Evolutionary conservation across 2,113 vertebrate genomes (phyloP), one percentile per base, ranked within the genome.

Genomic region (Odontophorus gujanensis): DNA sequence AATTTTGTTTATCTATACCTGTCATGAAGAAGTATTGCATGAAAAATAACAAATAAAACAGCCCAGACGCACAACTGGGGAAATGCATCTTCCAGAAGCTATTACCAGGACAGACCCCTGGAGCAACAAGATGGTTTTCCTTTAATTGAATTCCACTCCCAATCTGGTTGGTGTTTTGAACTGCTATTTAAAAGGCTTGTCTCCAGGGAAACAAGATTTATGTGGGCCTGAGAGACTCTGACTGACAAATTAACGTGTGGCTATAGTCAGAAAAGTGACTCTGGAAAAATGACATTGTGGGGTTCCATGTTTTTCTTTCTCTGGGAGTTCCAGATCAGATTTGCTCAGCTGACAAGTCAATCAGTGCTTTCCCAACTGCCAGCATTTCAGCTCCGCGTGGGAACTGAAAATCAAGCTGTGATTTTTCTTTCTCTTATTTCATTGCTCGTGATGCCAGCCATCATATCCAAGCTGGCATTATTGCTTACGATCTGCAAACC

Each of bases 181-280:
- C 87, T 90, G 71, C 88, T 94, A 88, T 95, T 97, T 96, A 80
- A 94, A 83, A 97, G 91, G 73, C 65, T 92, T 0, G 40, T 97
- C 94, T 97, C 96, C 95, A 87, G 83, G 96, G 95, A 96, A 95
- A 97, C 95, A 16, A 93, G 53, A 93, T 87, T 83, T 84, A 7
- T 73, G 85, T 87, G 68, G 76, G 87, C 90, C 92, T 0, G 24
- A 94, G 81, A 88, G 89, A 87, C 57, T 84, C 81, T 89, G 85
- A 92, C 76, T 94, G 94, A 93, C 89, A 93, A 93, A 96, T 89
- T 63, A 18, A 87, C 90, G 78, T 9, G 55, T 58, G 50, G 17
- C 28, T 93, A 55, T 67, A 53, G 71, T 75, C 68, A 83, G 81
- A 40, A 96, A 79, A 91, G 55, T 74, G 81, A 84, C 88, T 96